phyloP scores from a whole-genome alignment of 2,113 vertebrate genomes.

The Stigmatopora argus region DNA sequence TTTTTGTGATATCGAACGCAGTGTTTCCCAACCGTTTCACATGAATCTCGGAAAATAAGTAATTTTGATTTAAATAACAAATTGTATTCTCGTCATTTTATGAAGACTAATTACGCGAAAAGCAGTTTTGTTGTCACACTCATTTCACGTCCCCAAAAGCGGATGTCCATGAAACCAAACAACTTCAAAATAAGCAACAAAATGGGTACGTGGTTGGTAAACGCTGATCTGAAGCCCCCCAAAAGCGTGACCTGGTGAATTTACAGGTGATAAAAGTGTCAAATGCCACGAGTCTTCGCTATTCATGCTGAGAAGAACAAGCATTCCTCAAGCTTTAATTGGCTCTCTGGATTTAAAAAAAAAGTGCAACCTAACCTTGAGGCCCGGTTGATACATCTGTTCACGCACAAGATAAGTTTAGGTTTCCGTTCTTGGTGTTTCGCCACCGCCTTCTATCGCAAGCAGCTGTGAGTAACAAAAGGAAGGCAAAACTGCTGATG shows the following conservation, averaged over 20 bases:
- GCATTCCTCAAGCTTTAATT: background rate
- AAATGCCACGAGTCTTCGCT: background rate
- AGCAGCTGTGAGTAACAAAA: slow-evolving; percentile 44
- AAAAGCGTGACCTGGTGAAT: slow-evolving; percentile 12
- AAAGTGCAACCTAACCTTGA: background rate
- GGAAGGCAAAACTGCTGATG: slow-evolving; percentile 41
- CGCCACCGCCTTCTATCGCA: slow-evolving; percentile 8
- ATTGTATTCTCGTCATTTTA: no score
- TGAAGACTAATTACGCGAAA: no score
- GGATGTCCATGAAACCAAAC: no score
- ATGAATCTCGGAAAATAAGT: no score
- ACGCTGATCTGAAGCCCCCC: background rate
- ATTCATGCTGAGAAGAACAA: background rate
- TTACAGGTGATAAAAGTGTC: slow-evolving; percentile 10
- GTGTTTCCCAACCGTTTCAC: no score
- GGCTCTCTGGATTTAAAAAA: background rate
- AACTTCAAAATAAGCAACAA: no score
- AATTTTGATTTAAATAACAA: no score
- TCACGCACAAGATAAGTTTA: background rate
- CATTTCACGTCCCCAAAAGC: no score
- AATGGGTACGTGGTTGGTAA: no score
- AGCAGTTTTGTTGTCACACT: no score
- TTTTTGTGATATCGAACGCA: background rate
- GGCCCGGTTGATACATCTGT: slow-evolving; percentile 1
- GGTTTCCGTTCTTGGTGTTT: background rate